Evolutionary conservation across 2,113 vertebrate genomes (phyloP), one percentile per base, ranked within the genome.

Genomic region (Eonycteris spelaea): DNA sequence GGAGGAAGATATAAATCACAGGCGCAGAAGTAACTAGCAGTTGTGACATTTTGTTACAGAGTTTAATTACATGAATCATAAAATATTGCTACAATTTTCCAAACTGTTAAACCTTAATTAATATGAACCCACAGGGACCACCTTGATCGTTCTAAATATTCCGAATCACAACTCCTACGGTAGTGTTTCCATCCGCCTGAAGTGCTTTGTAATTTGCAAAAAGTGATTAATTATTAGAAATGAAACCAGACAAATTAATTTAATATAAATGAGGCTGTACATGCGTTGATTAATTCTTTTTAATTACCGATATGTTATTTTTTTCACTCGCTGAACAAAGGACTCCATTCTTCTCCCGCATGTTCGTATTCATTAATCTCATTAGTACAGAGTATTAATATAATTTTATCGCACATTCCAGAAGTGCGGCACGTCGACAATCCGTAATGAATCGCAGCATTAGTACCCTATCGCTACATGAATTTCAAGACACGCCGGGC

Each of bases 391-490:
- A 98, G 99, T 99, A 99, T 99, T 99, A 99, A 99, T 99, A 99
- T 99, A 99, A 99, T 99, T 99, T 99, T 99, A 99, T 99, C 99
- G 98, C 99, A 99, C 99, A 99, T 99, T 99, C 99, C 99, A 99
- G 99, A 99, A 99, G 99, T 99, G 98, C 98, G 97, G 98, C 98
- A 98, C 98, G 98, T 98, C 98, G 99, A 98, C 98, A 98, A 99
- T 98, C 96, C 94, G 87, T 99, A 99, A 99, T 99, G 99, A 99
- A 99, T 99, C 98, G 99, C 97, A 98, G 98, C 98, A 97, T 98
- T 98, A 98, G 97, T 95, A 96, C 92, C 88, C 98, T 98, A 98
- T 98, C 98, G 98, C 98, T 98, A 98, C 98, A 99, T 99, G 99
- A 98, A 99, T 99, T 99, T 98, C 97, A 95, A 98, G 98, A 98